A percentile compares a stretch with the other conserved stretches of the same genome.
phyloP scores from a whole-genome alignment of 2,113 vertebrate species.

The Oriolus oriolus region DNA sequence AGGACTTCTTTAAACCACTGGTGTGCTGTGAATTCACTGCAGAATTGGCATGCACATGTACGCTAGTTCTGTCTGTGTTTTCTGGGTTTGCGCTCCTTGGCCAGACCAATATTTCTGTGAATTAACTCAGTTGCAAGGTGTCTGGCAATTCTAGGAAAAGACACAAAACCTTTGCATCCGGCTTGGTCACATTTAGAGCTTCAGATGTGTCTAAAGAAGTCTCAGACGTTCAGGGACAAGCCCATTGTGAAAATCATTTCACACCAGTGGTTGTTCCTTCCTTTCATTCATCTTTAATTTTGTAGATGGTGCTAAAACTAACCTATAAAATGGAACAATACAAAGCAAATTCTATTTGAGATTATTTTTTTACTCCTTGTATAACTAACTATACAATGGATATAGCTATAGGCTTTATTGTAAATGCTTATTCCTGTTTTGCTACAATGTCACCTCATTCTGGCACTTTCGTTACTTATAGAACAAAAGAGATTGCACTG shows the following conservation, averaged over 20 bases:
- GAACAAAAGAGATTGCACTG: neutral
- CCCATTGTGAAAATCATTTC: neutral
- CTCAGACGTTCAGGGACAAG: neutral
- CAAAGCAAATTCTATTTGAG: neutral
- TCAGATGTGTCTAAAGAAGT: neutral
- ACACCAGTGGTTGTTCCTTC: neutral
- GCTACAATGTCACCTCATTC: neutral
- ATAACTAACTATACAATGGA: neutral
- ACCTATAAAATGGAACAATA: neutral
- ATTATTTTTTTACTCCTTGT: neutral
- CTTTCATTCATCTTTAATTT: neutral
- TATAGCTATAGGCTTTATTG: neutral
- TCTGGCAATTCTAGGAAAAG: neutral
- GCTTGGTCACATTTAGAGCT: neutral
- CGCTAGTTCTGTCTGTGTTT: neutral
- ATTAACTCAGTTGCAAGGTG: neutral
- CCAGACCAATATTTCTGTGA: neutral
- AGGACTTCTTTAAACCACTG: neutral
- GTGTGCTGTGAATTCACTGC: neutral
- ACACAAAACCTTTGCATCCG: neutral
- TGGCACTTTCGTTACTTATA: neutral
- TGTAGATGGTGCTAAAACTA: neutral
- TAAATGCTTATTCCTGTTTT: neutral
- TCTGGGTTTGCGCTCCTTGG: neutral
- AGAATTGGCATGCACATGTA: neutral